phyloP scores from a whole-genome alignment of 1,140 invertebrate species.

The Cepaea nemoralis region DNA sequence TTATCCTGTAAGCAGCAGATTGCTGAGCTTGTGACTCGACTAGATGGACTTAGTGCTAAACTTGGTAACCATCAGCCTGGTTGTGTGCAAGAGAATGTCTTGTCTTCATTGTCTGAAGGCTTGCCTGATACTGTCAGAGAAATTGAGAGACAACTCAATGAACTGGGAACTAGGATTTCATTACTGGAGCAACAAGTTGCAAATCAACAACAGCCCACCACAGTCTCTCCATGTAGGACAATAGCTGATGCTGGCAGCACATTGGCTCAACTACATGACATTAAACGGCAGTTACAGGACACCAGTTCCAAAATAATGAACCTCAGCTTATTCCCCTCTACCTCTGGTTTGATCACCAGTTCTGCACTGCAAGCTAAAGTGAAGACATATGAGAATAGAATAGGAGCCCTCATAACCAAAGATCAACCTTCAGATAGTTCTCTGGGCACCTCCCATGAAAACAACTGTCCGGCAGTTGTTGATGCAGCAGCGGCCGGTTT shows the following conservation, averaged over 20 bases:
- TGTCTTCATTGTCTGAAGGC: background rate
- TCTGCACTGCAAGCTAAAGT: background rate
- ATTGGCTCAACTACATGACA: constrained; percentile 54
- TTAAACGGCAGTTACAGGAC: constrained; percentile 56
- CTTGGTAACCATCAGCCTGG: constrained; percentile 43
- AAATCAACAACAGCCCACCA: background rate
- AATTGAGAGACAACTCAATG: constrained; percentile 56
- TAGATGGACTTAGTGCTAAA: constrained; percentile 56
- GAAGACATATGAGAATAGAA: background rate
- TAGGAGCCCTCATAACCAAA: background rate
- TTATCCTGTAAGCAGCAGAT: constrained; percentile 51
- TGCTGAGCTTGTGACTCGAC: constrained; percentile 38
- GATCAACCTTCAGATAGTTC: constrained; percentile 5
- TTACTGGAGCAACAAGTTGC: constrained; percentile 53
- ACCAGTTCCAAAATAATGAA: constrained; percentile 51
- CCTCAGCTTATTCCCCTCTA: background rate
- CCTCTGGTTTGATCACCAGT: background rate
- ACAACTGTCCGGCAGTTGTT: background rate
- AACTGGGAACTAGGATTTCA: constrained; percentile 57
- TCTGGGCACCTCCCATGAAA: background rate
- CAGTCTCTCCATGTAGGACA: background rate
- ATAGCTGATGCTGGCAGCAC: constrained; percentile 31
- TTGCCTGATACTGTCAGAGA: constrained; percentile 31
- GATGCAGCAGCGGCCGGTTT: constrained; percentile 49
- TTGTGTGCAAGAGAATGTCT: background rate